A percentile compares a stretch with the other conserved stretches of the same genome.
phyloP scores from a whole-genome alignment of 2,888 invertebrate genomes.

The Catocala nupta region DNA sequence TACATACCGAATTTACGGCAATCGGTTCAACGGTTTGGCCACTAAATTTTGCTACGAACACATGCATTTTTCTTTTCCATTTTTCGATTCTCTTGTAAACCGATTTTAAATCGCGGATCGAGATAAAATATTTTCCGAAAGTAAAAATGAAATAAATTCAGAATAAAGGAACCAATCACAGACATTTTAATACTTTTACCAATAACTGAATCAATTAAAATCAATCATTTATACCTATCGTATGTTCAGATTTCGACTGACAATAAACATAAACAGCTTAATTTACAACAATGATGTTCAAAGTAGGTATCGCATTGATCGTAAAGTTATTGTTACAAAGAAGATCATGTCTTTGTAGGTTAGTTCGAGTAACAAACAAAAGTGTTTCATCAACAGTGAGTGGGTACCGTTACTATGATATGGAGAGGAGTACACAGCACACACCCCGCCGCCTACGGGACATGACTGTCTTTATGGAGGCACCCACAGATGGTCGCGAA shows the following conservation, averaged over 20 bases:
- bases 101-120: neutral
- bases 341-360: neutral
- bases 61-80: constrained; percentile 4
- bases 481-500: constrained; percentile 60
- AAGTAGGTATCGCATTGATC: neutral
- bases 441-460: constrained; percentile 63
- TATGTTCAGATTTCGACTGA: no score
- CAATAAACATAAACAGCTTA: no score
- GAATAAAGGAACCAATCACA: neutral
- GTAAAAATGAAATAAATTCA: neutral
- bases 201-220: no score
- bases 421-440: constrained; percentile 34
- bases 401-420: constrained; percentile 41
- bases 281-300: no score
- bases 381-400: constrained; percentile 18
- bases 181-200: no score
- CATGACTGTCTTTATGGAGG: constrained; percentile 62
- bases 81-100: constrained; percentile 6
- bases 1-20: constrained; percentile 3
- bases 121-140: neutral
- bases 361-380: constrained; percentile 21
- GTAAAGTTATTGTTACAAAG: neutral
- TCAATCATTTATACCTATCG: no score
- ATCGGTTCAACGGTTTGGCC: constrained; percentile 5
- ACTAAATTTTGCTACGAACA: constrained; percentile 7